phyloP scores from a whole-genome alignment of 2,888 invertebrate genomes.

The Caenorhabditis plicata region DNA sequence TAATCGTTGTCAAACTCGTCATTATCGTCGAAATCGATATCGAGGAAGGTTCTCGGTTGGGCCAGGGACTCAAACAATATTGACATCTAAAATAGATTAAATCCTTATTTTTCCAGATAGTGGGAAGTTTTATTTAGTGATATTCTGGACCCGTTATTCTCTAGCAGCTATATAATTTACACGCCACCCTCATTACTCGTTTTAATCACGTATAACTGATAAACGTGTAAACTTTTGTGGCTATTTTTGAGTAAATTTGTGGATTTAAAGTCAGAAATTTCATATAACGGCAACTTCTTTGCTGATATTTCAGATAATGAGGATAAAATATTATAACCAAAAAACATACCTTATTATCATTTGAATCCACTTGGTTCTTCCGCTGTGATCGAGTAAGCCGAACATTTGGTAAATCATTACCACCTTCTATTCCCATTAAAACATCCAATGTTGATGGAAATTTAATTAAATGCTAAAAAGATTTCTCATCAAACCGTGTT shows the following conservation, averaged over 20 bases:
- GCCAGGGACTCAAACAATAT: slow-evolving; percentile 5
- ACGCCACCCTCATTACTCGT: too few relatives aligned
- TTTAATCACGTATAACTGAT: neutral
- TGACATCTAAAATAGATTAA: slow-evolving; percentile 3
- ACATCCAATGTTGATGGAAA: slow-evolving; percentile 17
- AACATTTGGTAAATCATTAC: slow-evolving; percentile 10
- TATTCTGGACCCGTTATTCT: too few relatives aligned
- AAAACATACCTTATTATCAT: neutral
- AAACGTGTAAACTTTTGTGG: slow-evolving; percentile 6
- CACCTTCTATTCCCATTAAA: slow-evolving; percentile 13
- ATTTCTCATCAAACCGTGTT: neutral
- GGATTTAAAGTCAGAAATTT: too few relatives aligned
- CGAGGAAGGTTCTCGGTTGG: slow-evolving; percentile 17
- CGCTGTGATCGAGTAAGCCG: slow-evolving; percentile 15
- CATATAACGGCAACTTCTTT: too few relatives aligned
- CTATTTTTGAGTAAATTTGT: too few relatives aligned
- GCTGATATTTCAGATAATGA: too few relatives aligned
- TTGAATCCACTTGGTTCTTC: slow-evolving; percentile 1
- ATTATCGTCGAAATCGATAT: slow-evolving; percentile 23
- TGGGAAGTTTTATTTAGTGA: too few relatives aligned
- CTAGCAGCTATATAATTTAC: too few relatives aligned
- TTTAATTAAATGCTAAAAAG: slow-evolving; percentile 22
- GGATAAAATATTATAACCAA: too few relatives aligned
- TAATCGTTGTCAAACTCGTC: slow-evolving; percentile 29
- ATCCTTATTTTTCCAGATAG: neutral